Base-by-base conservation (phyloP, 2,113 vertebrate genomes). In the Platichthys stellatus region DNA sequence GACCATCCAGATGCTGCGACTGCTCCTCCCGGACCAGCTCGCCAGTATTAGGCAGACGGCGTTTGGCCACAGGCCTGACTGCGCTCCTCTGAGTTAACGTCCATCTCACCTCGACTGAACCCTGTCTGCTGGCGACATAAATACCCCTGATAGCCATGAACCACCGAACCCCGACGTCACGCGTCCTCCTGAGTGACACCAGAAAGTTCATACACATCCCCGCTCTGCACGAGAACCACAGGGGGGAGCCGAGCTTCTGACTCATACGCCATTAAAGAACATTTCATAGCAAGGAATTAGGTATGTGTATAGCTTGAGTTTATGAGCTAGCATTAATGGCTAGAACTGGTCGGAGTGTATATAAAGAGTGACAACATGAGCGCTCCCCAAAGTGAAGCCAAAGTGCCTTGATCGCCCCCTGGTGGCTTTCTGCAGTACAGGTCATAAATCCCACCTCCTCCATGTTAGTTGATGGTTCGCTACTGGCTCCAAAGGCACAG, bases 1-100 rank as follows among this genome's bases (percentile, higher is more conserved):
- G 92, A 92, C 90, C 83, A 85, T 83, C 92, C 93, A 94, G 92
- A 92, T 90, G 92, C 91, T 88, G 81, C 49, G 35, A 69, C 79
- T 49, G 74, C 80, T 88, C 90, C 87, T 86, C 80, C 81, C 15
- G 86, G 91, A 80, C 77, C 61, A 18, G 45, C 70, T 79, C 49
- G 26, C 77, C 67, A 53, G 87, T 65, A 81, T 90, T 87, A 84
- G 74, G 60, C 81, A 86, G 90, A 88, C 85, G 89, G 75, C 47
- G 40, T 78, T 85, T 91, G 89, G 88, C 89, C 62, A n/a, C 76
- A 26, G 90, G 87, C 89, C 89, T 76, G 80, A 72, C 70, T 72
- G 67, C 65, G 31, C 73, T 65, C 77, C 75, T 75, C 74, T n/a
- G 80, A 86, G 77, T 87, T 80, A 84, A 87, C 51, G 63, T 82